These are phyloP conservation scores for Enteromius paludinosus DNA, from an alignment of 2,797 vertebrate genomes.

Conservation along the genomic window DNA sequence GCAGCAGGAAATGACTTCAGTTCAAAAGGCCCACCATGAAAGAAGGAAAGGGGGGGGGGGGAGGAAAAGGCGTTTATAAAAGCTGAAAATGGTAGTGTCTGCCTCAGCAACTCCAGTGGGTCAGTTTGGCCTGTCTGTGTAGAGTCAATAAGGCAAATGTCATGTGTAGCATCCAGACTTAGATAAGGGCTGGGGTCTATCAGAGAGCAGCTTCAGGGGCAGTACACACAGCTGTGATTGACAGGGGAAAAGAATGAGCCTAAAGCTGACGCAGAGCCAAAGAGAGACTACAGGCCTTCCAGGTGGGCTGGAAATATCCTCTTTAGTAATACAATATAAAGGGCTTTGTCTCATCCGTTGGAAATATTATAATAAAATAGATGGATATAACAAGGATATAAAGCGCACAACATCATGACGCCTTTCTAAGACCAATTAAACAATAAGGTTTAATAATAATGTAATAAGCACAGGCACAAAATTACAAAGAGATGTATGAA, in stretches of 20 bases:
- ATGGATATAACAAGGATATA: background rate
- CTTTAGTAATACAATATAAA: background rate
- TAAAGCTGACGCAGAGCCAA: background rate
- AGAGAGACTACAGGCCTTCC: background rate
- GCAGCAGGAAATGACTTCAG: conserved; percentile 42
- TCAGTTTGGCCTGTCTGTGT: conserved; percentile 7
- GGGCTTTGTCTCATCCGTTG: background rate
- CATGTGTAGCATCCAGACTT: background rate
- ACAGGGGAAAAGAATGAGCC: background rate
- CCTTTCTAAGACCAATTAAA: background rate
- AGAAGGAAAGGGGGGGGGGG: background rate
- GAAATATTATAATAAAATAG: conserved; percentile 10
- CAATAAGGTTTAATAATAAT: background rate
- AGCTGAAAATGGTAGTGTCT: conserved; percentile 33
- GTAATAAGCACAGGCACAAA: background rate
- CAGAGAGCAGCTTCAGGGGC: conserved; percentile 18
- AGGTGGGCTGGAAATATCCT: conserved; percentile 3
- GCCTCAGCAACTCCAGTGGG: conserved; percentile 6
- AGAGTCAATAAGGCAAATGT: conserved; percentile 32
- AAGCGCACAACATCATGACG: background rate
- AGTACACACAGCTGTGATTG: conserved; percentile 17
- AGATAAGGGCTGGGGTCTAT: conserved; percentile 21
- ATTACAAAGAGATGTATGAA: background rate
- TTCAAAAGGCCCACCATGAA: conserved; percentile 46
- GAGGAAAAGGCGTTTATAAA: conserved; percentile 17